Evolutionary conservation across 1,140 invertebrate species (phyloP).

Genomic region (Thaumatotibia leucotreta): DNA sequence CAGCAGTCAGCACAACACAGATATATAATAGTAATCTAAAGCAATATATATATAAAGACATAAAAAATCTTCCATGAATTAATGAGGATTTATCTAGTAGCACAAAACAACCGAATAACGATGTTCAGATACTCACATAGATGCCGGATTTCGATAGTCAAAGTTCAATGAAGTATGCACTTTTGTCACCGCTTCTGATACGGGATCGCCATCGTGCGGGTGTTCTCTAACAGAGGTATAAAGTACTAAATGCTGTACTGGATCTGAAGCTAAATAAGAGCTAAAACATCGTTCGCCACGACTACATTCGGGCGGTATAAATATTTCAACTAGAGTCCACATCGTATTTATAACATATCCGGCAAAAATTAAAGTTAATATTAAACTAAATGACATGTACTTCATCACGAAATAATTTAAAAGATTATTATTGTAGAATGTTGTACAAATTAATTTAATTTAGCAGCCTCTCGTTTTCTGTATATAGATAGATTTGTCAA

Average conservation of each 20-base stretch:
- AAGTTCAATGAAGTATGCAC: slow-evolving; percentile 72
- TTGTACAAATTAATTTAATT: neutral
- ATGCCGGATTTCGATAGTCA: slow-evolving; percentile 71
- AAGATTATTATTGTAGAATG: neutral
- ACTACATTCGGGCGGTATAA: slow-evolving; percentile 82
- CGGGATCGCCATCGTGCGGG: slow-evolving; percentile 57
- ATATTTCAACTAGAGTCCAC: slow-evolving; percentile 84
- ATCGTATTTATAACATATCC: slow-evolving; percentile 85
- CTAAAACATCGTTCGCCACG: slow-evolving; percentile 78
- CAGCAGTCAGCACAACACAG: too few species aligned
- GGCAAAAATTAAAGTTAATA: slow-evolving; percentile 81
- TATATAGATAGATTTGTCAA: neutral
- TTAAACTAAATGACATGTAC: slow-evolving; percentile 72
- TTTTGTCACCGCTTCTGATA: slow-evolving; percentile 49
- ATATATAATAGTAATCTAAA: too few species aligned
- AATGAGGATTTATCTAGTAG: too few species aligned
- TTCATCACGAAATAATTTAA: slow-evolving; percentile 40
- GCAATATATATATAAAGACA: too few species aligned
- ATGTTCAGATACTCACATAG: slow-evolving; percentile 45
- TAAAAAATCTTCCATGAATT: too few species aligned
- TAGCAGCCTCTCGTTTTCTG: neutral
- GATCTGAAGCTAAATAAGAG: slow-evolving; percentile 76
- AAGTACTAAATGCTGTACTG: slow-evolving; percentile 78
- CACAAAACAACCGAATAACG: too few species aligned
- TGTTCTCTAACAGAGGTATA: slow-evolving; percentile 77